phyloP scores from a whole-genome alignment of 2,113 vertebrate species.

The Anolis sagrei region DNA sequence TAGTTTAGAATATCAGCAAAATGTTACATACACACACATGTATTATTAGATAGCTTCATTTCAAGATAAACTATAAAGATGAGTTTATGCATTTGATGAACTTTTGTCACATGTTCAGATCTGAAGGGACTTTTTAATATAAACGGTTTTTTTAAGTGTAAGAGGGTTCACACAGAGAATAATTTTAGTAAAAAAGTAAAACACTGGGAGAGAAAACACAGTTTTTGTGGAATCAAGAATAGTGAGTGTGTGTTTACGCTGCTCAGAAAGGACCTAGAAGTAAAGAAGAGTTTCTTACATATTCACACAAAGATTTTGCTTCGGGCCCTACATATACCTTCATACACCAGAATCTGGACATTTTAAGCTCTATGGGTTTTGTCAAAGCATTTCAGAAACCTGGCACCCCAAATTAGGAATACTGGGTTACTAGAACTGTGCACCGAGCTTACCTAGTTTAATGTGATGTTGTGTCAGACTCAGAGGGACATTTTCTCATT shows the following conservation, averaged over 20 bases:
- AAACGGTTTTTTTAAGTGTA: background rate
- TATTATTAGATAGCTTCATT: background rate
- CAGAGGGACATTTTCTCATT: no score
- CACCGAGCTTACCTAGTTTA: no score
- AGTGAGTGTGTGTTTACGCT: background rate
- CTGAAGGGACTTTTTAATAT: background rate
- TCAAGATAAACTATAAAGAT: background rate
- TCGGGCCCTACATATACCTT: background rate
- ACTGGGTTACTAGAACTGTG: no score
- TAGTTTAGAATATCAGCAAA: no score
- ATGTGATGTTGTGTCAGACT: no score
- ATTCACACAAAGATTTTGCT: background rate
- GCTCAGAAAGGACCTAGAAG: background rate
- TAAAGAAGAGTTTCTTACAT: background rate
- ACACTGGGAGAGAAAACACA: background rate
- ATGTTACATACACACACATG: background rate
- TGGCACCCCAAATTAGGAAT: no score
- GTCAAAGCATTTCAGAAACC: no score
- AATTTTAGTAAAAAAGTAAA: background rate
- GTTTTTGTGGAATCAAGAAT: background rate
- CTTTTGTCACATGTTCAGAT: background rate
- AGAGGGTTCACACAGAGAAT: background rate
- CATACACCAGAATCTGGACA: background rate
- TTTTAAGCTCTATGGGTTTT: no score
- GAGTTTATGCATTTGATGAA: background rate